Conservation (phyloP, 2,888 invertebrate species). For the Pristionchus exspectatus region DNA sequence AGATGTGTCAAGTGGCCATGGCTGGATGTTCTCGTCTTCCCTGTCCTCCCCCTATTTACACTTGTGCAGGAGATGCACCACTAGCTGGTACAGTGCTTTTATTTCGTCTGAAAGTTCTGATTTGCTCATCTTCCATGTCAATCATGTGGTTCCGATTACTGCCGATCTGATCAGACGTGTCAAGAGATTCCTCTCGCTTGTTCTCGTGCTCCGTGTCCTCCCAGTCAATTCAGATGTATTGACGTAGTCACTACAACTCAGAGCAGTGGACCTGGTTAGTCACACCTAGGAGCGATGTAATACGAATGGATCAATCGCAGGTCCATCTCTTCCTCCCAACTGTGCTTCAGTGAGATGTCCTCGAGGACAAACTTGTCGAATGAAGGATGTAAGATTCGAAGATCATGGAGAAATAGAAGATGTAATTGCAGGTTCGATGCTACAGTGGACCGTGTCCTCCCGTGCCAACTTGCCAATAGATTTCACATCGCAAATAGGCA, state of each 20-base stretch:
- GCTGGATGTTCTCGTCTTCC: not conserved
- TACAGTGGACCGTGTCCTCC: not conserved
- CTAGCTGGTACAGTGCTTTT: not conserved
- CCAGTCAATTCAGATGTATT: too few relatives aligned
- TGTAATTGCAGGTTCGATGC: not conserved
- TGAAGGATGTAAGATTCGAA: not conserved
- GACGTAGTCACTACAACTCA: not conserved
- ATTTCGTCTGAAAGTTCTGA: too few relatives aligned
- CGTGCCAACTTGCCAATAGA: slow-evolving; percentile 5
- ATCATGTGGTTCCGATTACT: too few relatives aligned
- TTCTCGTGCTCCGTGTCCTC: too few relatives aligned
- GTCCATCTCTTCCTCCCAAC: not conserved
- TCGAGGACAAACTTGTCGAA: not conserved
- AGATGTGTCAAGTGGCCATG: slow-evolving; percentile 5
- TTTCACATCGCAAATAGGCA: not conserved
- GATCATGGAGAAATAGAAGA: not conserved
- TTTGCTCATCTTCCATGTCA: too few relatives aligned
- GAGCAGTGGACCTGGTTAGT: not conserved
- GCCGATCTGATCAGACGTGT: too few relatives aligned
- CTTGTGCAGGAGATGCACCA: not conserved
- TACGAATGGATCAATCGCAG: not conserved
- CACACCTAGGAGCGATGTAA: not conserved
- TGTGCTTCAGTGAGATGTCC: not conserved
- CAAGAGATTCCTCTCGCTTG: too few relatives aligned
- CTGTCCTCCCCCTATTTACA: not conserved